Evolutionary conservation across 2,888 invertebrate genomes (phyloP), one percentile per base, ranked within the genome.

Genomic region (Ochropleura leucogaster): DNA sequence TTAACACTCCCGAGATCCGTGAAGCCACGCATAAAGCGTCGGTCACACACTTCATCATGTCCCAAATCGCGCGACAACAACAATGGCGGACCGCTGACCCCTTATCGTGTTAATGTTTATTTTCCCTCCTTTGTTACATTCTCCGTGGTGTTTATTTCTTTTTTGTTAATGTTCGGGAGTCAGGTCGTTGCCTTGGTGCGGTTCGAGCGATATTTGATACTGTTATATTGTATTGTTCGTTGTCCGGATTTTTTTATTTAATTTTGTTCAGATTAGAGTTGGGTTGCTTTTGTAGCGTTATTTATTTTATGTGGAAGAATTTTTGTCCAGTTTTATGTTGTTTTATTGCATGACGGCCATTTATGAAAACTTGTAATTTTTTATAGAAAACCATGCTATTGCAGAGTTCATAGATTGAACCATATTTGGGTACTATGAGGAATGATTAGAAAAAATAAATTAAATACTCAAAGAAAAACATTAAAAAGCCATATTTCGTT

Each of bases 51-150:
- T 85, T 72, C 60, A 83, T 85, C 83, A 74, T 79, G 85, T 74
- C 74, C 68, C 74, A 73, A 73, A 69, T 78, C 73, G 64, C 55
- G 51, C 46, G 6, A 60, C 77, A 68, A 73, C 78, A 69, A 80
- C 76, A 64, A 77, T 68, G 70, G 82, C 79, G 75, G 85, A 83
- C 83, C 84, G 67, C 55, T 53, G 69, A 63, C 71, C 77, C 73
- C 68, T 80, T 69, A 68, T 77, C 74, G 64, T 75, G 76, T 80
- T 74, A 79, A 76, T 79, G 71, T 83, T 77, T 83, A 79, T 85
- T 81, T 80, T 79, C 72, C 66, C 70, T 72, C 47, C 74, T 85
- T 83, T 81, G 83, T 85, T 70, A 75, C 76, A 53, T 71, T 80
- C 75, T 67, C 47, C 77, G 79, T 73, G 67, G 77, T 68, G 75